Percentiles rank a stretch among this genome's conserved stretches.
Evolutionary conservation across 2,113 vertebrate genomes (phyloP).

Genomic region (Cynopterus brachyotis): DNA sequence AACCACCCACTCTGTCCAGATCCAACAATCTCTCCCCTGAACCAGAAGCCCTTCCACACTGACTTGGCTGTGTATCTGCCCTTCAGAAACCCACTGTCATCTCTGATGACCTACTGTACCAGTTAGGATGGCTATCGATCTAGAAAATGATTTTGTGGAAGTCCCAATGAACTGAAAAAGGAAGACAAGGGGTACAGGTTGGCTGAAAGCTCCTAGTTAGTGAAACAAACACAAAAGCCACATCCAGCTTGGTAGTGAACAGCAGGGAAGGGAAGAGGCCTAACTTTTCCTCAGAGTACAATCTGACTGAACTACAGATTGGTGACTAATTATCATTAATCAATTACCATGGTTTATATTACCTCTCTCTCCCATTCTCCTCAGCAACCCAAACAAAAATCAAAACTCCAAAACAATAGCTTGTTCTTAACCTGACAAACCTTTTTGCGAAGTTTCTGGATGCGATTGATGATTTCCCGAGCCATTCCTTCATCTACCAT

Average conservation of each 20-base stretch:
- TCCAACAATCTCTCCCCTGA: background rate
- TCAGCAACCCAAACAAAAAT: background rate
- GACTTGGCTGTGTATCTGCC: background rate
- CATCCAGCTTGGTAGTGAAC: background rate
- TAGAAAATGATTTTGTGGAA: background rate
- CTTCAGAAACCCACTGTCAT: background rate
- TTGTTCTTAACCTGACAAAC: constrained; percentile 64
- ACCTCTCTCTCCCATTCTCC: background rate
- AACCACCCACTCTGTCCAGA: background rate
- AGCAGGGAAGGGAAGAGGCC: background rate
- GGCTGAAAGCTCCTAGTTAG: background rate
- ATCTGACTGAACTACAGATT: background rate
- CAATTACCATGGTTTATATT: background rate
- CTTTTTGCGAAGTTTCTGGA: constrained; percentile 99
- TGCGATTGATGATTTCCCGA: constrained; percentile 97
- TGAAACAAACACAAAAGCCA: constrained; percentile 5
- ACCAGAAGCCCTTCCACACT: background rate
- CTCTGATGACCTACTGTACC: background rate
- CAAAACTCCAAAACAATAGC: background rate
- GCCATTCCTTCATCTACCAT: constrained; percentile 98
- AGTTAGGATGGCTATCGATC: background rate
- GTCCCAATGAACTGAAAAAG: background rate
- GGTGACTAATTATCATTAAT: background rate
- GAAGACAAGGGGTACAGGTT: background rate
- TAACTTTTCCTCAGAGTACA: background rate